A percentile compares a stretch with the other conserved stretches of the same genome.
These are phyloP conservation scores for Eupithecia subumbrata DNA, from an alignment of 2,888 invertebrate species.

Conservation along the genomic window DNA sequence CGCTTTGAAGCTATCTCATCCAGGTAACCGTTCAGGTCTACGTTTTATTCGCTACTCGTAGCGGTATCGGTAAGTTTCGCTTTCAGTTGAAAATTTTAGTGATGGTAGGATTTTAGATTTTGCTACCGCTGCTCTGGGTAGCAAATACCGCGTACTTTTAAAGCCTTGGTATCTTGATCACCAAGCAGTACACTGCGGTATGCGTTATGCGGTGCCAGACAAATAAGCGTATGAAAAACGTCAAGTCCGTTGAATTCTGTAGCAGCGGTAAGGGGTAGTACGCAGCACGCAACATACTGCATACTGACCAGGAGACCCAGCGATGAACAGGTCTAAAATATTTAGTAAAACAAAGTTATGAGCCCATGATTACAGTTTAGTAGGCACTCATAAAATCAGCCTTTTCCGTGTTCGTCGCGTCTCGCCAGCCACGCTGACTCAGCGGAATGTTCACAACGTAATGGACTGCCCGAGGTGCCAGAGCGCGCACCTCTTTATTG, in stretches of 20 bases:
- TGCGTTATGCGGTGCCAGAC: too few species aligned
- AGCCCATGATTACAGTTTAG: neutral
- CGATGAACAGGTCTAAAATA: too few species aligned
- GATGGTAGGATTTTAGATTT: neutral
- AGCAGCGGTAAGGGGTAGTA: too few species aligned
- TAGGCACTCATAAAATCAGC: neutral
- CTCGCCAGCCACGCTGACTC: conserved; percentile 12
- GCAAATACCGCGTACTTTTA: neutral
- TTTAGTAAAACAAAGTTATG: neutral
- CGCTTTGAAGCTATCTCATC: too few species aligned
- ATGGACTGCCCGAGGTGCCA: conserved; percentile 38
- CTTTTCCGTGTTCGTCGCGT: neutral
- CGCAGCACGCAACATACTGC: too few species aligned
- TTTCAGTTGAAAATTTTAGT: neutral
- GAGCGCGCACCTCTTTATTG: conserved; percentile 26
- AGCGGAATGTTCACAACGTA: conserved; percentile 29
- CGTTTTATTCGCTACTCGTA: neutral
- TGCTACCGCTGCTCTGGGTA: neutral
- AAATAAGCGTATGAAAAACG: too few species aligned
- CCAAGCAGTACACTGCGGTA: too few species aligned
- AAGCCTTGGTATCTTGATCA: too few species aligned
- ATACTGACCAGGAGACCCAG: too few species aligned
- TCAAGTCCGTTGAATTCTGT: too few species aligned
- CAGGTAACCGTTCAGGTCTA: neutral
- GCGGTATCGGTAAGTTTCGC: neutral